Base-by-base conservation (phyloP, 2,113 vertebrate genomes). In the Carettochelys insculpta region DNA sequence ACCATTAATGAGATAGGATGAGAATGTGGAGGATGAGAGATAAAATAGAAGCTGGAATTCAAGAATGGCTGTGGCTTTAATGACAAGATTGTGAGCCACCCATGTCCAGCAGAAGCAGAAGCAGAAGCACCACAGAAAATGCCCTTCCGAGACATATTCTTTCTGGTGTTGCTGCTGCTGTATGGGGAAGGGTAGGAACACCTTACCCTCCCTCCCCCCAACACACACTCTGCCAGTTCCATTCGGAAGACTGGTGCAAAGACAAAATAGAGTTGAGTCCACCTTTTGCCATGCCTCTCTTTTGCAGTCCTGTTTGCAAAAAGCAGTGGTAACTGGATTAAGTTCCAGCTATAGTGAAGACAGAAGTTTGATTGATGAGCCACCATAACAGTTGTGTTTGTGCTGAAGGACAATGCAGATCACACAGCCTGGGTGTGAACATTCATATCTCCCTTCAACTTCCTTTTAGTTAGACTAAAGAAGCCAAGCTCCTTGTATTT, bases 81-180 rank as follows among this genome's bases (percentile, higher is more conserved):
- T 25, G 38, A 10, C 38, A 34, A 13, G 50, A 22, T 48, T 13
- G 34, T 25, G 61, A 31, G 0, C 2, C 31, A 24, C 8, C 1
- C 77, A 47, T 22, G 41, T 10, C 27, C 41, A 17, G 2, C 2
- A 80, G 16, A 3, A 80, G 6, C 34, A 19, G 22, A n/a, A 17
- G 2, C 2, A 80, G 16, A 3, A 80, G 6, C 34, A 19, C n/a
- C 0, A 0, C 3, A 4, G 38, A 13, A 85, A 8, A 25, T 11
- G 80, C 3, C 2, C 8, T 34, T 31, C 34, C 19, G 54, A n/a
- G 4, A 4, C 0, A 0, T 29, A 43, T 1, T 61, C 8, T 2
- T 56, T 7, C 2, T 34, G 22, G 22, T 77, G 5, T 9, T 19
- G 11, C 12, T 17, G 5, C 4, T 77, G 25, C 9, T 2, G 29